Evolutionary conservation across 2,797 vertebrate species (phyloP).

Genomic region (Hydrophis major): DNA sequence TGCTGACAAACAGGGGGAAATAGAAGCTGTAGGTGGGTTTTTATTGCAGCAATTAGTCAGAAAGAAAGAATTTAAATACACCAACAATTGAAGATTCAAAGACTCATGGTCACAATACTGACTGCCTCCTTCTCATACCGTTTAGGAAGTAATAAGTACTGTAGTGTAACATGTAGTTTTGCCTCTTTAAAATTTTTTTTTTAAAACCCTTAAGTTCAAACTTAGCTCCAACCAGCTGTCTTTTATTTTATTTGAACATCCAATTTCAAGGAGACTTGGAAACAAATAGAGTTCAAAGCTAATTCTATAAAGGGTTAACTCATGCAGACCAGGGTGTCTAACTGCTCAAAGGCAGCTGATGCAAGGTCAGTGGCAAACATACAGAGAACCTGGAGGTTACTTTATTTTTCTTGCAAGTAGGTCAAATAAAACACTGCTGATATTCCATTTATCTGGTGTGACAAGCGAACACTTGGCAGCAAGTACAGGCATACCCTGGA

Average conservation of each 20-base stretch:
- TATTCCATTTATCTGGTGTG: slow-evolving; percentile 56
- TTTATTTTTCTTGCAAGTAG: slow-evolving; percentile 62
- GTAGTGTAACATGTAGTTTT: neutral
- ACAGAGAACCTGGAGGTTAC: slow-evolving; percentile 50
- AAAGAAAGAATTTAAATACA: neutral
- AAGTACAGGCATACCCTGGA: slow-evolving; percentile 40
- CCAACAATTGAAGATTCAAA: neutral
- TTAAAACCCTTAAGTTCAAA: slow-evolving; percentile 2
- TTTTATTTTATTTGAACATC: slow-evolving; percentile 11
- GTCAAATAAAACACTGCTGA: slow-evolving; percentile 64
- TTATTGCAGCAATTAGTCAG: neutral
- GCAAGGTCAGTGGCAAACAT: slow-evolving; percentile 53
- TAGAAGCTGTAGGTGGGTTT: neutral
- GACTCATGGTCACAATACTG: neutral
- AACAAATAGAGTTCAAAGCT: slow-evolving; percentile 6
- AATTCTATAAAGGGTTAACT: slow-evolving; percentile 54
- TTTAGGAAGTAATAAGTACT: neutral
- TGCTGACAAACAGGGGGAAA: neutral
- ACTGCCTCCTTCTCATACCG: neutral
- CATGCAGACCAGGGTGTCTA: slow-evolving; percentile 10
- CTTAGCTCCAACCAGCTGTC: neutral
- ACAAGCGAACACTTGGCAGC: slow-evolving; percentile 64
- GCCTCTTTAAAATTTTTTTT: neutral
- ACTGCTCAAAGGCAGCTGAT: slow-evolving; percentile 38
- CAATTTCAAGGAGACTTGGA: slow-evolving; percentile 11